phyloP scores from a whole-genome alignment of 1,140 invertebrate genomes.

The Ladona fulva region DNA sequence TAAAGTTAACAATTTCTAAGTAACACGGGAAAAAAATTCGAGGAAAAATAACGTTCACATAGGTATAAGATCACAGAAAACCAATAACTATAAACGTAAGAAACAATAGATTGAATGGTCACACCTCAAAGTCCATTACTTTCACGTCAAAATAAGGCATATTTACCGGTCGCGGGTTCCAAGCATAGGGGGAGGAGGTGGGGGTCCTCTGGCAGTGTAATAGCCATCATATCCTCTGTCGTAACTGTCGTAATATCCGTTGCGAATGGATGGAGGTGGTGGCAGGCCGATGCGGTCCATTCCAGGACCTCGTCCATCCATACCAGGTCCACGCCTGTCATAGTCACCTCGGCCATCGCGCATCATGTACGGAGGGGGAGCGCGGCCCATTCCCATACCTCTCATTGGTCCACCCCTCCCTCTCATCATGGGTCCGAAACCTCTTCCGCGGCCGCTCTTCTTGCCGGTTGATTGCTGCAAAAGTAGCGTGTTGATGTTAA shows the following conservation, averaged over 20 bases:
- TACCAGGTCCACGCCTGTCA: constrained; percentile 31
- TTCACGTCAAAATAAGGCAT: too few species aligned
- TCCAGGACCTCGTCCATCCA: constrained; percentile 22
- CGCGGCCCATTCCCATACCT: constrained; percentile 18
- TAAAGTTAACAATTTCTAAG: too few species aligned
- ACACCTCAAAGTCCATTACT: background rate
- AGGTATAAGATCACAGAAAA: too few species aligned
- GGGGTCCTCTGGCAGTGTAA: background rate
- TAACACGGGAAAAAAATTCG: too few species aligned
- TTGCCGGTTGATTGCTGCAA: constrained; percentile 17
- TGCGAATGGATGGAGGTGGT: constrained; percentile 30
- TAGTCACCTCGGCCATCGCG: constrained; percentile 23
- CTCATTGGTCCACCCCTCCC: constrained; percentile 31
- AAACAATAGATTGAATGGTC: background rate
- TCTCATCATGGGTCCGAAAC: constrained; percentile 29
- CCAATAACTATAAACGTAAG: background rate
- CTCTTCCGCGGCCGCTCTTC: constrained; percentile 28
- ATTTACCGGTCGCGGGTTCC: background rate
- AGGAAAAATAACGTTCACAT: too few species aligned
- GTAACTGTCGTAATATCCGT: constrained; percentile 29
- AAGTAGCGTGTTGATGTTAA: background rate
- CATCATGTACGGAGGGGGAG: constrained; percentile 15
- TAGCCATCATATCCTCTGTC: constrained; percentile 31
- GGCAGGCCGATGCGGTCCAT: background rate
- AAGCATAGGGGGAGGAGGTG: background rate